A percentile compares a stretch with the other conserved stretches of the same genome.
These are phyloP conservation scores for Gambusia yucatana DNA, from an alignment of 2,797 vertebrate genomes.

Conservation along the genomic window DNA sequence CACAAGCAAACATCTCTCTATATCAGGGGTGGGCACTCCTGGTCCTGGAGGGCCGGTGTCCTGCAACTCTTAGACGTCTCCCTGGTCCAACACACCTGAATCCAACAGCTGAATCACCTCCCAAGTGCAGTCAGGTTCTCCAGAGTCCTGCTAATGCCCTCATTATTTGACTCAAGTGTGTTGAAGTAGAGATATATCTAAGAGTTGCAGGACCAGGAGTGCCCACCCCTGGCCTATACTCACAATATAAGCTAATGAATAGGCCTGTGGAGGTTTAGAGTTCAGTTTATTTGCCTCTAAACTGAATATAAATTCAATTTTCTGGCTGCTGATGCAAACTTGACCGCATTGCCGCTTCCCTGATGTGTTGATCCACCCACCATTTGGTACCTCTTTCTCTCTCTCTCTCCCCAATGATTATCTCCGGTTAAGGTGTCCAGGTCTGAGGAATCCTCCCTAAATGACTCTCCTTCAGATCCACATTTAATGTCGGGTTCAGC, in stretches of 20 bases:
- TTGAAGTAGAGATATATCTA: too few species aligned
- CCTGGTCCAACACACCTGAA: too few species aligned
- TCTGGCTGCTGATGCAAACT: neutral
- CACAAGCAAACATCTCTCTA: constrained; percentile 14
- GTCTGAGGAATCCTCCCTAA: constrained; percentile 45
- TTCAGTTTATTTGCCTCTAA: neutral
- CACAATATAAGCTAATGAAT: neutral
- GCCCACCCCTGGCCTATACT: neutral
- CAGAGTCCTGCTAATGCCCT: too few species aligned
- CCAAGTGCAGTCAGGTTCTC: too few species aligned
- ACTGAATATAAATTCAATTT: constrained; percentile 15
- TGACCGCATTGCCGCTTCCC: neutral
- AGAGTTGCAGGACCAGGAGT: too few species aligned
- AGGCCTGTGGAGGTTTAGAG: too few species aligned
- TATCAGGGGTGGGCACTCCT: neutral
- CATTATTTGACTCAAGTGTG: too few species aligned
- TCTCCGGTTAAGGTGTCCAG: constrained; percentile 23
- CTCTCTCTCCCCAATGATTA: constrained; percentile 6
- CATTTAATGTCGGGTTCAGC: constrained; percentile 52
- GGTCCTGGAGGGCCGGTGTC: too few species aligned
- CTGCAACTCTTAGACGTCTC: too few species aligned
- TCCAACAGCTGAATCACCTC: too few species aligned
- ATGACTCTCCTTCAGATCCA: constrained; percentile 22
- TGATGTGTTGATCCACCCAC: constrained; percentile 8
- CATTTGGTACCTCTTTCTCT: neutral